Conservation (phyloP, 2,888 invertebrate genomes). For the Coenonympha glycerion region DNA sequence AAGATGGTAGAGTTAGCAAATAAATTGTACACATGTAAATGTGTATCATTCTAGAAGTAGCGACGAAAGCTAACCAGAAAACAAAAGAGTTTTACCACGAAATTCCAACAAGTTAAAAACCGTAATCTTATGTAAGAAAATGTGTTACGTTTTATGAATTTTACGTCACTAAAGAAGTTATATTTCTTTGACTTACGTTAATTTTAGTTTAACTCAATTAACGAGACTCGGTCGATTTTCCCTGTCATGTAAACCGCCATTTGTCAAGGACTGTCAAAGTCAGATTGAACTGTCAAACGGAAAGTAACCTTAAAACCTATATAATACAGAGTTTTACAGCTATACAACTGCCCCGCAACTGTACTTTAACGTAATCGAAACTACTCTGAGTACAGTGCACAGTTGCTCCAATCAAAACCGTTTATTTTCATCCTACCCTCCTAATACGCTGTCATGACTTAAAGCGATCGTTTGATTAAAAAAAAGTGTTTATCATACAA, state of each 20-base stretch:
- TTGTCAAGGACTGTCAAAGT: constrained; percentile 18
- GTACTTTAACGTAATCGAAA: constrained; percentile 45
- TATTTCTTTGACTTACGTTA: too few relatives aligned
- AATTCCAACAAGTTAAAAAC: too few relatives aligned
- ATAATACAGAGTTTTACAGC: constrained; percentile 50
- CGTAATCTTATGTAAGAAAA: too few relatives aligned
- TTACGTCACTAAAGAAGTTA: too few relatives aligned
- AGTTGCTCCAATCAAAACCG: constrained; percentile 34
- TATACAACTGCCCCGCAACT: constrained; percentile 28
- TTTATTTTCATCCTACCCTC: constrained; percentile 4
- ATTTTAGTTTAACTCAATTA: too few relatives aligned
- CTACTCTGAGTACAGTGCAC: constrained; percentile 58
- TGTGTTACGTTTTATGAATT: too few relatives aligned
- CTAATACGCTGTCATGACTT: constrained; percentile 13
- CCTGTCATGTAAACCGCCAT: constrained; percentile 10
- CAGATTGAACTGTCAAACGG: constrained; percentile 15
- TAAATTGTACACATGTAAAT: too few relatives aligned
- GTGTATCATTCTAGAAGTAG: too few relatives aligned
- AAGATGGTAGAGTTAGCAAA: too few relatives aligned
- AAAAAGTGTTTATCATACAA: constrained; percentile 14
- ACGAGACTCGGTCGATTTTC: constrained; percentile 26
- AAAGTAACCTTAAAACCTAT: constrained; percentile 53
- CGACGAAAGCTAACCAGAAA: too few relatives aligned
- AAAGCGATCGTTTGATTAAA: constrained; percentile 9
- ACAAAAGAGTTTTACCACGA: too few relatives aligned